Evolutionary conservation across 2,888 invertebrate species (phyloP), one percentile per base, ranked within the genome.

Genomic region (Urechis unicinctus): DNA sequence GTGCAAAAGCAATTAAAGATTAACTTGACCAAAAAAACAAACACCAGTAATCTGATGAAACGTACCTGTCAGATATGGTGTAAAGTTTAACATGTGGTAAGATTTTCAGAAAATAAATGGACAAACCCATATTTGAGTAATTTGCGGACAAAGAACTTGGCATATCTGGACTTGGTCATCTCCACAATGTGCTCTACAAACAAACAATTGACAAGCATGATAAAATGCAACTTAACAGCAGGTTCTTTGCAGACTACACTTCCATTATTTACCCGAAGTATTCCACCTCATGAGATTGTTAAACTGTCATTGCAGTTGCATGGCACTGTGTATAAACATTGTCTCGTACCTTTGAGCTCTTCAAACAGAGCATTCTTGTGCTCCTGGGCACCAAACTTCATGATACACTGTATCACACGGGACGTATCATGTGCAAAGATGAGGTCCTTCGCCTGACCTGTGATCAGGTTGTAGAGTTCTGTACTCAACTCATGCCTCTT

Each of bases 381-480:
- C 25, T 85, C 81, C 0, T 83, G 81, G 0, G 84, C 79, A 0
- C 87, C 85, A 62, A 75, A 74, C 71, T 90, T 89, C 0, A 94
- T 79, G 60, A 95, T 80, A 72, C 89, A 91, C 74, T 96, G 94
- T 50, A 95, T 85, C 1, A 95, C 87, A 66, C 95, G 81, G 3
- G 90, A 89, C 43, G 91, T 86, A 72, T 96, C 95, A 73, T 95
- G 82, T 0, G 89, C 85, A 63, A 88, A 82, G 6, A 89, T 86
- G 64, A 91, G 82, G 83, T 74, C 86, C 45, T 76, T 13, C 13
- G 77, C 72, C 50, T 80, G 78, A 21, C 81, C 81, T 61, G 74
- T 68, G 13, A 81, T 72, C 55, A 78, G 65, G 26, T 57, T 57
- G 53, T 67, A 68, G 51, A 78, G 61, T 52, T 74, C 70, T 55